Evolutionary conservation across 92 coral and sea anemone species (phyloP).

Genomic region (Palythoa grandiflora): DNA sequence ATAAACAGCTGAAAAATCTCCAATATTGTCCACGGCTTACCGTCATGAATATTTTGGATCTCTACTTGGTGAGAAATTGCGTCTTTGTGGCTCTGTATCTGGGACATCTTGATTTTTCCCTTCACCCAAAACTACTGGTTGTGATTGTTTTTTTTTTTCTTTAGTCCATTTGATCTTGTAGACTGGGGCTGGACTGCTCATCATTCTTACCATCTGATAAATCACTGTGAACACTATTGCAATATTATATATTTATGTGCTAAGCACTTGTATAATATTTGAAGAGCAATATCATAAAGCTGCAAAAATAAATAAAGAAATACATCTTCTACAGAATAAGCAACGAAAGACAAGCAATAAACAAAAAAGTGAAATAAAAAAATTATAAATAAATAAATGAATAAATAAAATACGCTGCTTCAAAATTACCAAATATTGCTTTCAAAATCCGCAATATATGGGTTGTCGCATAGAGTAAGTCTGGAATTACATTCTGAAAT

Average conservation of each 20-base stretch:
- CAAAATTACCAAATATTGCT: too few relatives aligned
- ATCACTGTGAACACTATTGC: too few relatives aligned
- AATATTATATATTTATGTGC: too few relatives aligned
- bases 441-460: too few relatives aligned
- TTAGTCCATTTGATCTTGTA: background rate
- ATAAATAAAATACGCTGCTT: too few relatives aligned
- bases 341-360: too few relatives aligned
- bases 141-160: background rate
- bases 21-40: background rate
- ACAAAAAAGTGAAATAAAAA: too few relatives aligned
- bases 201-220: background rate
- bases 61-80: slow-evolving; percentile 14
- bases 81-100: slow-evolving; percentile 24
- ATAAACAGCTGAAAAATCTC: slow-evolving; percentile 15
- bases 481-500: too few relatives aligned
- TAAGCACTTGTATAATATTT: background rate
- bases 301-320: too few relatives aligned
- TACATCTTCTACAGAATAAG: background rate
- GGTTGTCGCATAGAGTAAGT: too few relatives aligned
- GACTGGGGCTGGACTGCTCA: slow-evolving; percentile 1
- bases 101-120: background rate
- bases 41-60: slow-evolving; percentile 4
- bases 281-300: too few relatives aligned
- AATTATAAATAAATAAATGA: too few relatives aligned
- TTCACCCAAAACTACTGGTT: background rate